phyloP scores from a whole-genome alignment of 2,113 vertebrate species.

The Ivindomyrus marchei region DNA sequence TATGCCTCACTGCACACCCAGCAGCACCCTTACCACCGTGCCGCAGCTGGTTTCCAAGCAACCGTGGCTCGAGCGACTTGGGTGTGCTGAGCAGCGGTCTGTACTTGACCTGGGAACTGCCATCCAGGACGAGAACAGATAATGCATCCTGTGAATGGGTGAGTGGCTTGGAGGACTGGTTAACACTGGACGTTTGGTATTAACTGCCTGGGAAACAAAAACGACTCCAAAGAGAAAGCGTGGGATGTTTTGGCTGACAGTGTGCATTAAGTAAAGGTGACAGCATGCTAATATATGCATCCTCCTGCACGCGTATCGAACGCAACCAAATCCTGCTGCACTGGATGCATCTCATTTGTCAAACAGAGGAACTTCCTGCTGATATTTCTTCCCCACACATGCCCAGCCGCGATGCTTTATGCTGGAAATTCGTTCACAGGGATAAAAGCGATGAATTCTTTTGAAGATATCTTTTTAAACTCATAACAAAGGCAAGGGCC shows the following conservation, averaged over 20 bases:
- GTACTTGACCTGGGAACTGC: background rate
- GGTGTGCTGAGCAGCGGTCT: background rate
- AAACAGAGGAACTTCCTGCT: background rate
- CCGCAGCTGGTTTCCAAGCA: background rate
- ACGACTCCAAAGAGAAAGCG: background rate
- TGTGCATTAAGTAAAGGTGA: background rate
- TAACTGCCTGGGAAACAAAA: background rate
- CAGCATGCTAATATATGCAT: background rate
- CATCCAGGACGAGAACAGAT: background rate
- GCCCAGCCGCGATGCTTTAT: background rate
- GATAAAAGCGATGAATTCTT: background rate
- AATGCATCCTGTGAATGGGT: background rate
- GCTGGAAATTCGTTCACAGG: background rate
- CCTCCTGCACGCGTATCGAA: background rate
- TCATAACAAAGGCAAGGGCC: background rate
- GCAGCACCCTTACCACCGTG: background rate
- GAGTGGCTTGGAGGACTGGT: background rate
- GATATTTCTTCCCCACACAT: background rate
- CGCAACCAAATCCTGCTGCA: background rate
- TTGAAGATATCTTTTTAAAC: background rate
- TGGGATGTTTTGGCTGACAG: background rate
- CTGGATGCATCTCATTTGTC: slow-evolving; percentile 4
- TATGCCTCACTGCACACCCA: background rate
- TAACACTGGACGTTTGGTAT: background rate
- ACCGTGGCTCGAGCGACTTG: background rate